A percentile compares a stretch with the other conserved stretches of the same genome.
These are phyloP conservation scores for Lasioglossum oenotherae DNA, from an alignment of 2,888 invertebrate genomes.

Conservation along the genomic window DNA sequence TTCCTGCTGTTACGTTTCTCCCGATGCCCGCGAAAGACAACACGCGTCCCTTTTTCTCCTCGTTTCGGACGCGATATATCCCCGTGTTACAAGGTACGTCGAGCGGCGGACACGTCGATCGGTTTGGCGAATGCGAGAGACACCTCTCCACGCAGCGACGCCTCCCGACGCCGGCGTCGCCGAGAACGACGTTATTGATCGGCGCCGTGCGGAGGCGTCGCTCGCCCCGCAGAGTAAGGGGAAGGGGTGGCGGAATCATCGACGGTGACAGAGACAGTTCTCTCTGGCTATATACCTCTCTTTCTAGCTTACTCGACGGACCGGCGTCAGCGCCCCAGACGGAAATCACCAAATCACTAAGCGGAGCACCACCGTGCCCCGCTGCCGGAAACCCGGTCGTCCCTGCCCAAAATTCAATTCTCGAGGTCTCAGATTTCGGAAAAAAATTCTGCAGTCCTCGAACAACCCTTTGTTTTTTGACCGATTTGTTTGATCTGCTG, in stretches of 20 bases:
- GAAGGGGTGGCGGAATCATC: conserved; percentile 48
- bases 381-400: too few relatives aligned
- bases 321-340: conserved; percentile 39
- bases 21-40: conserved; percentile 27
- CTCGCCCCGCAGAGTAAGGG: conserved; percentile 51
- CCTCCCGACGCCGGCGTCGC: conserved; percentile 68
- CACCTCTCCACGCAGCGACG: conserved; percentile 66
- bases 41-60: conserved; percentile 45
- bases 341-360: conserved; percentile 44
- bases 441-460: too few relatives aligned
- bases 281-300: background rate
- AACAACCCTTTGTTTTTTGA: too few relatives aligned
- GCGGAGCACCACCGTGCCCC: background rate
- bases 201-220: conserved; percentile 70
- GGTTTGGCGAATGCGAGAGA: conserved; percentile 50
- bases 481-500: too few relatives aligned
- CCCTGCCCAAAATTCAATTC: too few relatives aligned
- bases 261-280: conserved; percentile 54
- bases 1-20: too few relatives aligned
- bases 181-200: conserved; percentile 70
- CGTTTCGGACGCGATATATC: conserved; percentile 20
- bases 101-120: conserved; percentile 60
- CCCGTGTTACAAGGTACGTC: conserved; percentile 44
- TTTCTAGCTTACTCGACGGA: background rate
- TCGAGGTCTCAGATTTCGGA: too few relatives aligned